Evolutionary conservation across 2,888 invertebrate species (phyloP), one percentile per base, ranked within the genome.

Genomic region (Pseudococcus longispinus): DNA sequence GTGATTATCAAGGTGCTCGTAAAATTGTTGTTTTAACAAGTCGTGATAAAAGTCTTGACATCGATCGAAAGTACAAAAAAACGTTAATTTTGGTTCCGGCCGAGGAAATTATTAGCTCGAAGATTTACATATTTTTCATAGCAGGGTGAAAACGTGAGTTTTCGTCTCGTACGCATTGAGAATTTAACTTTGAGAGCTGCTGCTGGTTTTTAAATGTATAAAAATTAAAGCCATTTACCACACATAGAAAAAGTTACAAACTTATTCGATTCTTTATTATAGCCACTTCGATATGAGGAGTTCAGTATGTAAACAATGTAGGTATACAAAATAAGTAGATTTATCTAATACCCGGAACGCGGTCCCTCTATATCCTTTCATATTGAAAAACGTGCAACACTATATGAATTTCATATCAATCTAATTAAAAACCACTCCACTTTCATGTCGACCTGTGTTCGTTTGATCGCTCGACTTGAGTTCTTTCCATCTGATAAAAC

Each of bases 371-470:
- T 37, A 23, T 77, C 77, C 77, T 15, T 77, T 70, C 70, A 80
- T 80, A 80, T 42, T 80, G 77, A 80, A 80, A 70, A 70, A 80
- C 77, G 77, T 80, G 77, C 77, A 80, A 42, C 77, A 37, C 77
- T 80, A 80, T 80, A 80, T 80, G 77, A 80, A 80, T 80, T 80
- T 80, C 77, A 80, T 80, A 80, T 80, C 77, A 80, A 80, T 80
- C 77, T 80, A 80, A 80, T 80, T 80, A 80, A 80, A 80, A 80
- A 80, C 77, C 77, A 80, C 77, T 80, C 77, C 77, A 42, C 77
- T 80, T 80, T 80, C 42, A 80, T 42, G 77, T 80, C 77, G 77
- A 80, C 77, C 77, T 80, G 77, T 80, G 42, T 80, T 80, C 37
- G 42, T 80, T 42, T 80, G 77, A 80, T 80, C 77, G 42, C 77